A percentile compares a stretch with the other conserved stretches of the same genome.
These are phyloP conservation scores for Hemistola chrysoprasaria DNA, from an alignment of 2,888 invertebrate genomes.

Conservation along the genomic window DNA sequence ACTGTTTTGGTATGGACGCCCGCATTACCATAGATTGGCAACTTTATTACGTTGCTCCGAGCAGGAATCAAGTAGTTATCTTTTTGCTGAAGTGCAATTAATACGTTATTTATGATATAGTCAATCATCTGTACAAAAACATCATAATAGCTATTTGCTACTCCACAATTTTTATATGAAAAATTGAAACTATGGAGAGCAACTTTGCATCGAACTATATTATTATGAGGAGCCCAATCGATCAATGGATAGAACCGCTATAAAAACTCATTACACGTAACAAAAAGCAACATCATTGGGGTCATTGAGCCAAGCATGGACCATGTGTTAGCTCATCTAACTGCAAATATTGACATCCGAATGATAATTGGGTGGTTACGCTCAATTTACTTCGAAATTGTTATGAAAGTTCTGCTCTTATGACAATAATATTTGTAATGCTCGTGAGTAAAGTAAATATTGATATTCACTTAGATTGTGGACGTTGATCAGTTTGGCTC, in stretches of 20 bases:
- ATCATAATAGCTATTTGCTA: too few relatives aligned
- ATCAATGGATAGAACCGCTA: slow-evolving; percentile 11
- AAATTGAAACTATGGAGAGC: too few relatives aligned
- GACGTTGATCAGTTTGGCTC: too few relatives aligned
- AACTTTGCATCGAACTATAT: too few relatives aligned
- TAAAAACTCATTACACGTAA: slow-evolving; percentile 15
- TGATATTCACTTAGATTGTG: too few relatives aligned
- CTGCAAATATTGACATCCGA: slow-evolving; percentile 40
- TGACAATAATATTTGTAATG: too few relatives aligned
- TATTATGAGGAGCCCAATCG: too few relatives aligned
- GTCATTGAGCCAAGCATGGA: slow-evolving; percentile 41
- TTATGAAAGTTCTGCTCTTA: neutral
- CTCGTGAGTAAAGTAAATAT: too few relatives aligned
- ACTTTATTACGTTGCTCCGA: slow-evolving; percentile 57
- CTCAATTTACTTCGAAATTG: slow-evolving; percentile 22
- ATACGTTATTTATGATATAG: too few relatives aligned
- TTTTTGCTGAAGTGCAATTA: slow-evolving; percentile 35
- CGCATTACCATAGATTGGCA: slow-evolving; percentile 58
- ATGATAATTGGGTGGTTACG: slow-evolving; percentile 30
- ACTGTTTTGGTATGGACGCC: slow-evolving; percentile 34
- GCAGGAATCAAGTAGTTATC: slow-evolving; percentile 41
- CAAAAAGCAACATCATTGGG: slow-evolving; percentile 33
- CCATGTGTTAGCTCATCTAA: slow-evolving; percentile 22
- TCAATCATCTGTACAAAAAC: too few relatives aligned
- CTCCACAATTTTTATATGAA: too few relatives aligned